phyloP scores from a whole-genome alignment of 2,888 invertebrate species.

The Coremacera marginata region DNA sequence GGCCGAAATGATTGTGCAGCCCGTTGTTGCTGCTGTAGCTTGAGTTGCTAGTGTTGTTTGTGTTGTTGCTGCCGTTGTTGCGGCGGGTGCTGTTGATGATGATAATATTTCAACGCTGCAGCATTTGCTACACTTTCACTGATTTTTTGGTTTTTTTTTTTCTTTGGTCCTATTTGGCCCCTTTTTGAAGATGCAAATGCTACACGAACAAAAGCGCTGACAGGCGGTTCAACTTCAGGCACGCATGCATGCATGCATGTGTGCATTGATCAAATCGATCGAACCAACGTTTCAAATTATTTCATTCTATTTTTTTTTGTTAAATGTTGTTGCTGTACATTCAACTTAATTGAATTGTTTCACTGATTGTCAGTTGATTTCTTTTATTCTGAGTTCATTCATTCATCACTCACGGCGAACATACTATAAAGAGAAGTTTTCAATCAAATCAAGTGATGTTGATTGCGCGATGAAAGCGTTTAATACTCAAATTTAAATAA shows the following conservation, averaged over 20 bases:
- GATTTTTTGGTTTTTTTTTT: background rate
- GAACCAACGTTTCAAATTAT: background rate
- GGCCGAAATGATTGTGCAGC: background rate
- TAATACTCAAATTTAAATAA: background rate
- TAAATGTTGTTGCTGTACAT: background rate
- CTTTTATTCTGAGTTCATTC: background rate
- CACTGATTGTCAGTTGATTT: background rate
- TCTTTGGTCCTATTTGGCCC: background rate
- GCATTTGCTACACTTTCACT: constrained; percentile 24
- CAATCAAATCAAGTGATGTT: background rate
- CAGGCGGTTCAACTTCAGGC: background rate
- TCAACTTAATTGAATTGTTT: background rate
- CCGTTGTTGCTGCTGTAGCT: background rate
- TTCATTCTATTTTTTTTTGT: background rate
- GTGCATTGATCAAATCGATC: background rate
- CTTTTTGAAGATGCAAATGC: background rate
- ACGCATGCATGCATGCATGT: background rate
- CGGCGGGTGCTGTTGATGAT: background rate
- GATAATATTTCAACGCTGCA: background rate
- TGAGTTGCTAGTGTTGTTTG: background rate
- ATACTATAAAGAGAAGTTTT: too few relatives aligned
- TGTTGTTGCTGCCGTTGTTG: constrained; percentile 1
- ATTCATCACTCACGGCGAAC: background rate
- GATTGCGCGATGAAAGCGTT: background rate
- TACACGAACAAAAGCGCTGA: constrained; percentile 10